A percentile compares a stretch with the other conserved stretches of the same genome.
These are phyloP conservation scores for Channallabes apus DNA, from an alignment of 2,797 vertebrate genomes.

Conservation along the genomic window DNA sequence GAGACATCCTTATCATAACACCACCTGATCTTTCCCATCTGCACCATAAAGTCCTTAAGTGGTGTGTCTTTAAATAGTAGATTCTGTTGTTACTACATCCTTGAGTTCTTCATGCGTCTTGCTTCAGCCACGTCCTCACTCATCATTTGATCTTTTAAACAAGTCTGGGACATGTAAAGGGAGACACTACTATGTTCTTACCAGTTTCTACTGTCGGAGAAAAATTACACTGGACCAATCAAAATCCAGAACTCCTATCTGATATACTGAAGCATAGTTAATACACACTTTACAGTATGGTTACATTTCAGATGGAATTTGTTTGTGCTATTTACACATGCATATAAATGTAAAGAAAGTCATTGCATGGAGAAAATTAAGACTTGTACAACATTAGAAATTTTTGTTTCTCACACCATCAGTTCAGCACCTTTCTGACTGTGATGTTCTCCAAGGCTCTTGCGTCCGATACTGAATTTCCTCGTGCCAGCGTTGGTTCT, in stretches of 20 bases:
- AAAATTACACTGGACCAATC: neutral
- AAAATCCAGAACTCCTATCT: neutral
- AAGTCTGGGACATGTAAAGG: no score
- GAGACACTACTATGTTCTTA: no score
- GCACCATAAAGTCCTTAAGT: no score
- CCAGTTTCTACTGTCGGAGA: neutral
- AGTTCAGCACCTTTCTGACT: slow-evolving; percentile 37
- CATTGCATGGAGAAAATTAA: neutral
- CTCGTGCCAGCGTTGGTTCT: slow-evolving; percentile 47
- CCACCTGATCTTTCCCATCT: no score
- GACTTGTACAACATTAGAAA: neutral
- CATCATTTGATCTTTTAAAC: no score
- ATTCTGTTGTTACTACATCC: no score
- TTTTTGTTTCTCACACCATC: slow-evolving; percentile 53
- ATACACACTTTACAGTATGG: neutral
- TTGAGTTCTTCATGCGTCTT: no score
- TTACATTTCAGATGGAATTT: neutral
- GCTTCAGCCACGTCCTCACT: no score
- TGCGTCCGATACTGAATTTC: slow-evolving; percentile 29
- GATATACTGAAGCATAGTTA: neutral
- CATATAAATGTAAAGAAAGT: no score
- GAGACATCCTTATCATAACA: no score
- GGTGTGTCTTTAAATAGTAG: no score
- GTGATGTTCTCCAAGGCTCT: slow-evolving; percentile 12
- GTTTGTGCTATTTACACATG: neutral